phyloP scores from a whole-genome alignment of 64 coral and sea anemone genomes.

The Pachyseris speciosa region DNA sequence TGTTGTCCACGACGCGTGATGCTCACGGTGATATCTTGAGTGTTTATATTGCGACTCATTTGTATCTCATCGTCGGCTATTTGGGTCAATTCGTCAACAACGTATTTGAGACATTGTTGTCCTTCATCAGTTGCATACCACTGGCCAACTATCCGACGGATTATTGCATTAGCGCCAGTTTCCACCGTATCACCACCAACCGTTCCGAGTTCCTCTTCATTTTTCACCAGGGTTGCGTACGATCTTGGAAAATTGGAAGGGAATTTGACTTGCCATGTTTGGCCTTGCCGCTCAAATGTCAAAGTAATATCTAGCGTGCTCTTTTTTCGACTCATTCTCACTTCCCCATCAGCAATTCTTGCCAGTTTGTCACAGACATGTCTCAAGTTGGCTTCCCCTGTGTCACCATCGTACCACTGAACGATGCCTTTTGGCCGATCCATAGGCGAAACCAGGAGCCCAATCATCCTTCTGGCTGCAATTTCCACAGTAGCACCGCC shows the following conservation, averaged over 20 bases:
- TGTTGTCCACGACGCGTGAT: neutral
- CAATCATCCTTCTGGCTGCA: neutral
- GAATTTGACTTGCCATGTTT: neutral
- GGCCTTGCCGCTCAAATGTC: neutral
- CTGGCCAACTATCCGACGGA: neutral
- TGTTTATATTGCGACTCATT: slow-evolving; percentile 1
- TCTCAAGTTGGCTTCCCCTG: neutral
- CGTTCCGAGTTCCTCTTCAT: neutral
- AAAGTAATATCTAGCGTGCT: neutral
- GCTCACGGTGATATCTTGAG: neutral
- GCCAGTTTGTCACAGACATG: neutral
- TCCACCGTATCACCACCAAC: neutral
- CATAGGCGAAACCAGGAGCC: neutral
- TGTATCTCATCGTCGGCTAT: neutral
- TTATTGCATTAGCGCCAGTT: neutral
- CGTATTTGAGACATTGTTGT: neutral
- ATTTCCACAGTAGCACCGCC: neutral
- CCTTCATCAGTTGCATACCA: slow-evolving; percentile 6
- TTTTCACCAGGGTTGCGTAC: neutral
- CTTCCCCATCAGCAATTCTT: neutral
- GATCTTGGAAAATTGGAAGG: neutral
- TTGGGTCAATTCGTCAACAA: neutral
- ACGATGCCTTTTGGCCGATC: neutral
- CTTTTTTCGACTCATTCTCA: neutral
- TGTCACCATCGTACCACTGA: neutral